These are phyloP conservation scores for Sakesphorus luctuosus DNA, from an alignment of 2,113 vertebrate species.

Conservation along the genomic window DNA sequence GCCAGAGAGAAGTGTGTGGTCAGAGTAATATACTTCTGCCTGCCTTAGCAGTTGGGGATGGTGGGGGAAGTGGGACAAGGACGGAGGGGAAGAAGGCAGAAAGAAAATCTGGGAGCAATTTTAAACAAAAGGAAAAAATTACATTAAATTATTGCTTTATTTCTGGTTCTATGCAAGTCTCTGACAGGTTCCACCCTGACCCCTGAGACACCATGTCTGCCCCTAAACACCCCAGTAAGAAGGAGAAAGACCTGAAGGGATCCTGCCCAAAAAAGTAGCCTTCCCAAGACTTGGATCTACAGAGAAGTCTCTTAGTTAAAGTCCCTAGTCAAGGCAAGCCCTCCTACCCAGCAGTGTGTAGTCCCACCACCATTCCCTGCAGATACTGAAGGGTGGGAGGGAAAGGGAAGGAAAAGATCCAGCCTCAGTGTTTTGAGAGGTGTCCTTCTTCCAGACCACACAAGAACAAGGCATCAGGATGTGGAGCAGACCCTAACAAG, in stretches of 20 bases:
- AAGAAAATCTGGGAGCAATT: not conserved
- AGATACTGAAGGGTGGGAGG: not conserved
- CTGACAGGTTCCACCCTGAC: not conserved
- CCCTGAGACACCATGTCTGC: not conserved
- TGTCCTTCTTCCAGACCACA: not conserved
- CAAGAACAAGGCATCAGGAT: not conserved
- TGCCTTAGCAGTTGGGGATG: not conserved
- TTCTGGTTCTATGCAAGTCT: conserved; percentile 44
- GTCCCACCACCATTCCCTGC: not conserved
- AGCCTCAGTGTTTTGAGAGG: not conserved
- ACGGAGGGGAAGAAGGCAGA: not conserved
- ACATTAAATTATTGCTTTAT: conserved; percentile 71
- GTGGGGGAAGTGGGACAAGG: fast-evolving
- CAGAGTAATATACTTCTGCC: not conserved
- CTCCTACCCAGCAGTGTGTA: not conserved
- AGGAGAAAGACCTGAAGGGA: conserved; percentile 32
- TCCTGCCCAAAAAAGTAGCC: conserved; percentile 15
- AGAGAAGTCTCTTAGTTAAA: not conserved
- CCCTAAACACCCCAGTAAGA: not conserved
- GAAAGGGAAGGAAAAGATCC: not conserved
- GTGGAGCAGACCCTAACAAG: not conserved
- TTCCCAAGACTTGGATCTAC: not conserved
- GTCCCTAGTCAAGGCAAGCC: not conserved
- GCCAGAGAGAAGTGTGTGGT: not conserved
- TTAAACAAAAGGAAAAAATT: not conserved